Evolutionary conservation across 2,113 vertebrate species (phyloP).

Genomic region (Chunga burmeisteri): DNA sequence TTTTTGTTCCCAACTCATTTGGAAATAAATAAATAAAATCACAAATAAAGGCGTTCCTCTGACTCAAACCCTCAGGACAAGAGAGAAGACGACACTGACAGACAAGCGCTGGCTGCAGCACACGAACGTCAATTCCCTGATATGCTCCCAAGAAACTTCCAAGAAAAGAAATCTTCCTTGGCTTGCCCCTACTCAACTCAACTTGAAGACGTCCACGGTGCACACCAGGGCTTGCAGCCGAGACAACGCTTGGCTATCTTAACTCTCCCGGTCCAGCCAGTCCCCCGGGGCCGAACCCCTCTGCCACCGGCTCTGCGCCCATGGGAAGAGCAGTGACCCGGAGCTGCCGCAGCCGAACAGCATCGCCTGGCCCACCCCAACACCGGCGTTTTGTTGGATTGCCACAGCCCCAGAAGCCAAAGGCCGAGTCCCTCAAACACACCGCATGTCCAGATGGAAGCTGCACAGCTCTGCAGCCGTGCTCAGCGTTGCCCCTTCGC

Average conservation of each 20-base stretch:
- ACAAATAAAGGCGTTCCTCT: neutral
- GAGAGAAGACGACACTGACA: neutral
- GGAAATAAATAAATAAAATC: neutral
- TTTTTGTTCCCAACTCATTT: neutral
- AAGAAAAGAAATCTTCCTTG: neutral
- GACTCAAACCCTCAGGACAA: neutral
- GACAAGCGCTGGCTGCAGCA: neutral
- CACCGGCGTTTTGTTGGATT: neutral
- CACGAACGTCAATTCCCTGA: fast-evolving
- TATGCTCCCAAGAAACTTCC: neutral
- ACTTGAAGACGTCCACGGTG: neutral
- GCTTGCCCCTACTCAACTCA: neutral
- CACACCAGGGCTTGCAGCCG: neutral
- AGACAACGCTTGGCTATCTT: neutral
- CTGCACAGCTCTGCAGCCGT: neutral
- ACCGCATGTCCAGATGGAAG: fast-evolving
- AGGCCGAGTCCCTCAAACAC: neutral
- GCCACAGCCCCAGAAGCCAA: neutral
- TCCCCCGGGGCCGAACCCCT: no score
- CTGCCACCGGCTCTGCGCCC: fast-evolving
- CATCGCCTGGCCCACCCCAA: neutral
- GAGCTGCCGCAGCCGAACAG: neutral
- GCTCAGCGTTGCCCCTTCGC: neutral
- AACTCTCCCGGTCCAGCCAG: neutral
- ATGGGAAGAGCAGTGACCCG: neutral